phyloP scores from a whole-genome alignment of 2,888 invertebrate genomes.

The Eupsilia transversa region DNA sequence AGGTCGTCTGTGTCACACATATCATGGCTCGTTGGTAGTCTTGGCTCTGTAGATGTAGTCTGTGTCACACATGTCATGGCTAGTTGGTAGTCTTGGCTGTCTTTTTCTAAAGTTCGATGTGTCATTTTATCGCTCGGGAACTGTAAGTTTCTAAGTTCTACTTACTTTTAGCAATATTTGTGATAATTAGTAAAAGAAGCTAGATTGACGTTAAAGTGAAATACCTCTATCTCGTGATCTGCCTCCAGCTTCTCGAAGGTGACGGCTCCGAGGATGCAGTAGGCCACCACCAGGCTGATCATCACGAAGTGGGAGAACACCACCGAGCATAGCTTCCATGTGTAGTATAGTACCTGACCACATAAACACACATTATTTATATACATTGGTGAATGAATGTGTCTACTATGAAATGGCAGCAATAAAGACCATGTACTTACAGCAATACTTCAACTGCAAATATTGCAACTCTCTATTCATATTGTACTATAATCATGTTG shows the following conservation, averaged over 20 bases:
- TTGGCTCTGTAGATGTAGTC: too few species aligned
- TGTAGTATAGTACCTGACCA: slow-evolving; percentile 91
- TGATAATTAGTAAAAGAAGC: not conserved
- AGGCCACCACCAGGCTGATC: slow-evolving; percentile 96
- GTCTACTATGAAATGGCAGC: not conserved
- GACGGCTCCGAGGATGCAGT: slow-evolving; percentile 96
- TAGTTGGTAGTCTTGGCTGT: not conserved
- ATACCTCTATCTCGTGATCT: slow-evolving; percentile 93
- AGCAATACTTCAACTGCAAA: not conserved
- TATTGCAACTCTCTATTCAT: not conserved
- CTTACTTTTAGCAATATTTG: not conserved
- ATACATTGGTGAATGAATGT: not conserved
- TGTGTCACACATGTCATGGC: not conserved
- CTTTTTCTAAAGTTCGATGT: not conserved
- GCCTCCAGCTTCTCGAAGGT: slow-evolving; percentile 95
- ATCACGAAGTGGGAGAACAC: slow-evolving; percentile 97
- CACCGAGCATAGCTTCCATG: slow-evolving; percentile 95
- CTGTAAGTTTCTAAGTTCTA: not conserved
- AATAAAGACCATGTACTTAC: not conserved
- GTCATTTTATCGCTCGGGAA: not conserved
- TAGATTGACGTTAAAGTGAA: not conserved
- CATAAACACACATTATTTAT: not conserved
- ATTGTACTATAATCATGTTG: not conserved
- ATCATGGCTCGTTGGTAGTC: too few species aligned
- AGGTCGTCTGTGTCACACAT: not conserved